These are phyloP conservation scores for Phyllotreta cruciferae DNA, from an alignment of 2,888 invertebrate species.

Conservation along the genomic window DNA sequence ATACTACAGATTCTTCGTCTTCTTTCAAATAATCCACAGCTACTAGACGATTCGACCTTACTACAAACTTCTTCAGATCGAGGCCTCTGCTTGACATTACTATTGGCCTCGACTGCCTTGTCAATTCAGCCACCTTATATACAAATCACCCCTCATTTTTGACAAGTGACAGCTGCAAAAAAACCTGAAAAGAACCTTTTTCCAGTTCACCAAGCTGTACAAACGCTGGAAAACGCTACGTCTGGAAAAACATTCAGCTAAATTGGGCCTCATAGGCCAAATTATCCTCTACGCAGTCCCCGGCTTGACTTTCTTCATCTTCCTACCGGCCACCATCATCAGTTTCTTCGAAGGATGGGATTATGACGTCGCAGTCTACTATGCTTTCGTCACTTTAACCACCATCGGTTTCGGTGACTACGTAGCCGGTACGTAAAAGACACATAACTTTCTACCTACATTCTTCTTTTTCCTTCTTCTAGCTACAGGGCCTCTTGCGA, in stretches of 20 bases:
- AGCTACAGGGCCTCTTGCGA: too few relatives aligned
- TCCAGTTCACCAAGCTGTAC: slow-evolving; percentile 78
- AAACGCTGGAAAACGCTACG: slow-evolving; percentile 79
- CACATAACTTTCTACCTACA: too few relatives aligned
- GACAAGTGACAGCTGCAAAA: background rate
- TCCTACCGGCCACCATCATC: slow-evolving; percentile 85
- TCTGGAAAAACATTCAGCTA: slow-evolving; percentile 70
- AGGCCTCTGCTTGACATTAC: too few relatives aligned
- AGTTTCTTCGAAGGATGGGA: slow-evolving; percentile 86
- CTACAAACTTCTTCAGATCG: too few relatives aligned
- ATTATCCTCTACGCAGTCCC: slow-evolving; percentile 87
- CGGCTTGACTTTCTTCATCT: slow-evolving; percentile 85
- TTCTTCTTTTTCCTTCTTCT: slow-evolving; percentile 5
- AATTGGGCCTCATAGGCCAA: slow-evolving; percentile 78
- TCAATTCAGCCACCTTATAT: too few relatives aligned
- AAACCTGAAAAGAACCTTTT: slow-evolving; percentile 45
- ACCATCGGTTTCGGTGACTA: slow-evolving; percentile 94
- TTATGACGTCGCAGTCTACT: slow-evolving; percentile 84
- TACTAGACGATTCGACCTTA: too few relatives aligned
- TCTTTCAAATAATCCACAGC: too few relatives aligned
- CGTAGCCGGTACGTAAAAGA: slow-evolving; percentile 84
- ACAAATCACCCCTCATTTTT: background rate
- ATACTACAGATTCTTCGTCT: too few relatives aligned
- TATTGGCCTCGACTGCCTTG: too few relatives aligned
- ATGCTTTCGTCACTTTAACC: slow-evolving; percentile 84